Evolutionary conservation across 2,888 invertebrate genomes (phyloP).

Genomic region (Panopea generosa): DNA sequence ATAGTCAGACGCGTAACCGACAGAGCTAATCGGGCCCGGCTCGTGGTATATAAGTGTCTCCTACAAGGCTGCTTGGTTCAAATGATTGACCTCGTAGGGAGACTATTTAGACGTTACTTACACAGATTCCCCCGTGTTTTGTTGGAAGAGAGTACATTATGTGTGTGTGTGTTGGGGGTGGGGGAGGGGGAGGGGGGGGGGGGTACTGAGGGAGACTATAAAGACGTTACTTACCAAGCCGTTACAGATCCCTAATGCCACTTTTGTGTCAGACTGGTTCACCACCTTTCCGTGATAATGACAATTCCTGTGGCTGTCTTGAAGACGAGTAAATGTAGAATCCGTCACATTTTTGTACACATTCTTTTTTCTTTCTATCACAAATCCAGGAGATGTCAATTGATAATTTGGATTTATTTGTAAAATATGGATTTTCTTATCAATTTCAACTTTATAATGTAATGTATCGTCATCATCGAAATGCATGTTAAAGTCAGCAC

Average conservation of each 20-base stretch:
- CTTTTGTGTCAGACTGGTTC: conserved; percentile 90
- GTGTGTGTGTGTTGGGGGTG: too few species aligned
- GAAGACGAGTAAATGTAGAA: conserved; percentile 64
- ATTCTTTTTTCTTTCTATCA: conserved; percentile 90
- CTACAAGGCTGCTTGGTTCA: too few species aligned
- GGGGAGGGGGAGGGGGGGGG: too few species aligned
- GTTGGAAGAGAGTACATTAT: too few species aligned
- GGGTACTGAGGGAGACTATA: too few species aligned
- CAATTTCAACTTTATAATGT: conserved; percentile 78
- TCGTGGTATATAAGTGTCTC: too few species aligned
- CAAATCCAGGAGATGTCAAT: conserved; percentile 90
- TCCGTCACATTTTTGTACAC: conserved; percentile 74
- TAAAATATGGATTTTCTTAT: conserved; percentile 81
- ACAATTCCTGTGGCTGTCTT: conserved; percentile 86
- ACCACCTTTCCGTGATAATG: conserved; percentile 92
- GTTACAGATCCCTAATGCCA: conserved; percentile 93
- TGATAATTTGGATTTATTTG: conserved; percentile 88
- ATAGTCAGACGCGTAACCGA: too few species aligned
- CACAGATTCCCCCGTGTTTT: too few species aligned
- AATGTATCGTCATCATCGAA: conserved; percentile 41
- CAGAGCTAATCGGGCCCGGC: too few species aligned
- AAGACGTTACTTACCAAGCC: conserved; percentile 90
- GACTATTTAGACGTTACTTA: too few species aligned
- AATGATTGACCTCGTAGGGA: too few species aligned
- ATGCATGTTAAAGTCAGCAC: conserved; percentile 33